Conservation (phyloP, 1,140 invertebrate genomes). For the Hyphantria cunea region DNA sequence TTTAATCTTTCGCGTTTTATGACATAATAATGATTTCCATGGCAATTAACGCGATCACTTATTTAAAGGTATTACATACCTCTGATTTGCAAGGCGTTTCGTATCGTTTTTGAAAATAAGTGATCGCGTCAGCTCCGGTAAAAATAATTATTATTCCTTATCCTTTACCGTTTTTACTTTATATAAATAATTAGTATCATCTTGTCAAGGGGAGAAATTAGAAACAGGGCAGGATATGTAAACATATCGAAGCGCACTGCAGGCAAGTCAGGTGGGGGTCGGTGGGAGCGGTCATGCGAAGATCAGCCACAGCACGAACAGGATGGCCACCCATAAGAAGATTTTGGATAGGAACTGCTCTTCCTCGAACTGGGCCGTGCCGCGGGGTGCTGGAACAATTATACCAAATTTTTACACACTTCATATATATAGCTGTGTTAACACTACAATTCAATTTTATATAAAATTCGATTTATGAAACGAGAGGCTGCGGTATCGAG, state of each 20-base stretch:
- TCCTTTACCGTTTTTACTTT: no score
- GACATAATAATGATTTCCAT: no score
- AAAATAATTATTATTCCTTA: no score
- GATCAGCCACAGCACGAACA: conserved; percentile 96
- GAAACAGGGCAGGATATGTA: conserved; percentile 3
- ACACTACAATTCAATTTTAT: not conserved
- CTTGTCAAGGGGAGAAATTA: not conserved
- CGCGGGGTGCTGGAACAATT: conserved; percentile 89
- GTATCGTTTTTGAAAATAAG: no score
- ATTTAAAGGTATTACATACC: no score
- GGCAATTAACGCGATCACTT: no score
- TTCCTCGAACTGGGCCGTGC: conserved; percentile 93
- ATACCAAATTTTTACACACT: not conserved
- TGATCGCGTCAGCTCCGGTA: no score
- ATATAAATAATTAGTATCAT: no score
- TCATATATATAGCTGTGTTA: no score
- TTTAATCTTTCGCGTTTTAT: no score
- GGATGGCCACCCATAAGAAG: conserved; percentile 95
- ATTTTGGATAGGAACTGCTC: conserved; percentile 96
- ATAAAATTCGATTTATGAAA: not conserved
- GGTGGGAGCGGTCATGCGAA: conserved; percentile 85
- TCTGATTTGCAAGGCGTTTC: no score
- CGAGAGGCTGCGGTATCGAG: no score
- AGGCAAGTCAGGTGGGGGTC: conserved; percentile 15
- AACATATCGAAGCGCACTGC: conserved; percentile 21